Base-by-base conservation (phyloP, 2,797 vertebrate species). In the Muraenolepis orangiensis region DNA sequence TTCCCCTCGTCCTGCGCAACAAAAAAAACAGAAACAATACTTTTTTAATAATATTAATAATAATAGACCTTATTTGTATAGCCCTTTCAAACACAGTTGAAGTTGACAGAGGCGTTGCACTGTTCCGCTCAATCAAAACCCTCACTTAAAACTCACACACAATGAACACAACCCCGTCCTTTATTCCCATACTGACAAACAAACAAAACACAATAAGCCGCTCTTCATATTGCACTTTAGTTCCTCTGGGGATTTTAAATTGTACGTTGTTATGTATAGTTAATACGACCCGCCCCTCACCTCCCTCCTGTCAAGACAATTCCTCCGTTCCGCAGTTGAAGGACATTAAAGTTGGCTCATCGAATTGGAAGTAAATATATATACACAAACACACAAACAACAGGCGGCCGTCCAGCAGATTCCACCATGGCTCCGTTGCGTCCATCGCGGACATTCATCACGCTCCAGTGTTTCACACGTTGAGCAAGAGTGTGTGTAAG, bases 1-100 rank as follows among this genome's bases (percentile, higher is more conserved):
- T 96, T 96, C 77, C 96, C 96, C 92, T 96, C 93, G 85, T 97
- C 96, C 96, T 97, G 92, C n/a, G 74, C 6, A 14, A 74, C 68
- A 75, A 80, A 72, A 77, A 72, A 64, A 8, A 57, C 8, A 57
- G 23, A 8, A 38, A 38, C 1, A 38, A 38, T 6, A 38, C 6
- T 38, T 34, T 3, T 34, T 34, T 34, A 34, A 34, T 34, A 34
- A 34, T 34, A 8, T 34, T 34, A 4, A 38, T 57, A 57, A 57
- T 57, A n/a, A 57, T 5, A 8, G 2, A 20, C 16, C 20, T 20
- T 20, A 18, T 46, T 46, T 46, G 16, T 18, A 46, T 6, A 46
- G 42, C 42, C 6, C 42, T 46, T 46, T n/a, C 10, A 6, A 57
- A 57, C 51, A 57, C 40, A 42, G 13, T 10, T 46, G 4, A 46